Percentiles rank a stretch among this genome's conserved stretches.
These are phyloP conservation scores for Therioaphis trifolii DNA, from an alignment of 2,888 invertebrate genomes.

Conservation along the genomic window DNA sequence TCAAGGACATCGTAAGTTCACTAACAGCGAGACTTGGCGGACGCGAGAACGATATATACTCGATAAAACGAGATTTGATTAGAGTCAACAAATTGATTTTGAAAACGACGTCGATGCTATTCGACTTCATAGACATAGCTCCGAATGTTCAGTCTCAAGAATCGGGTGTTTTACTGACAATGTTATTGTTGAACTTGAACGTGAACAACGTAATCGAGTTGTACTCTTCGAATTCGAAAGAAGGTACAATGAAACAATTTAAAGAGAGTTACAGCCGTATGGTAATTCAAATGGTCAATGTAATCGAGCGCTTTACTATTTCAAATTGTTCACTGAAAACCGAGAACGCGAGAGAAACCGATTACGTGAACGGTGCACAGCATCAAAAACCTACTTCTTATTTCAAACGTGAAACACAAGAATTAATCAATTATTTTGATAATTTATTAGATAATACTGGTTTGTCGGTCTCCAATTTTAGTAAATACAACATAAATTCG, in stretches of 20 bases:
- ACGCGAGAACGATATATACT: no score
- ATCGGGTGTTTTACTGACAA: neutral
- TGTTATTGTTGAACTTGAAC: neutral
- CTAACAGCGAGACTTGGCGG: neutral
- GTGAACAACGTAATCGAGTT: neutral
- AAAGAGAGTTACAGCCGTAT: neutral
- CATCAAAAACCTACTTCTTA: neutral
- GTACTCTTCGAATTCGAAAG: neutral
- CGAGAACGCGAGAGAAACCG: neutral
- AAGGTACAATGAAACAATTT: no score
- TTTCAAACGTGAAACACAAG: neutral
- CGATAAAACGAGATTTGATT: neutral
- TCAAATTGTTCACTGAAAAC: neutral
- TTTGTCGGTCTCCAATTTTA: neutral
- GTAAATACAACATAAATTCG: neutral
- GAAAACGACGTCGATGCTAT: neutral
- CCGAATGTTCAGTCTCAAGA: neutral
- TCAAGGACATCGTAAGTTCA: neutral
- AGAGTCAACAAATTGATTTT: neutral
- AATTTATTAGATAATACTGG: neutral
- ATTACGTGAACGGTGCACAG: neutral
- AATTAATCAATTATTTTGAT: neutral
- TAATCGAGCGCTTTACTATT: neutral
- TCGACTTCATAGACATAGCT: neutral
- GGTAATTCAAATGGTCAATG: neutral